Evolutionary conservation across 2,888 invertebrate genomes (phyloP).

Genomic region (Oscheius sp.): DNA sequence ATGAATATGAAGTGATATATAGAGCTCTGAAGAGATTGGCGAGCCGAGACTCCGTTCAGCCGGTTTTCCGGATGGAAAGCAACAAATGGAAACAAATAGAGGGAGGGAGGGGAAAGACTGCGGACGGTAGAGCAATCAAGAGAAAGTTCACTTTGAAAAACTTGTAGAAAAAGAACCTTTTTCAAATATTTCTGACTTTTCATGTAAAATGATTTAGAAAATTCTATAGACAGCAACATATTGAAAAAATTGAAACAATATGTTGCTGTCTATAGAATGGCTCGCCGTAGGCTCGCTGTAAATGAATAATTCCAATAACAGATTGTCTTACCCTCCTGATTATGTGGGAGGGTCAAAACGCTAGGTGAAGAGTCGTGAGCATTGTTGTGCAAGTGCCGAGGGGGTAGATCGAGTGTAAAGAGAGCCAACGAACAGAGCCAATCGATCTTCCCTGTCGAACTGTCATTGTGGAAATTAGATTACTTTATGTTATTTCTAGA

Average conservation of each 20-base stretch:
- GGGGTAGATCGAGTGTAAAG: conserved; percentile 16
- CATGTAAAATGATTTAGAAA: background rate
- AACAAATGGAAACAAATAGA: conserved; percentile 30
- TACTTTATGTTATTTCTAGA: too few species aligned
- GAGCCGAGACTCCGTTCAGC: background rate
- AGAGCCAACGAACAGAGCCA: too few species aligned
- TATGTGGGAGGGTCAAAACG: background rate
- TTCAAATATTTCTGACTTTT: background rate
- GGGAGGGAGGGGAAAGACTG: background rate
- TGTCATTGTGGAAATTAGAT: too few species aligned
- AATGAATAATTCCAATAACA: conserved; percentile 20
- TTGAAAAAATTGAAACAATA: background rate
- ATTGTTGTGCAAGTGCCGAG: conserved; percentile 11
- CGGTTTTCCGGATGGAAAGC: conserved; percentile 29
- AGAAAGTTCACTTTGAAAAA: background rate
- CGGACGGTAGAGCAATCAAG: background rate
- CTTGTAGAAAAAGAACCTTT: background rate
- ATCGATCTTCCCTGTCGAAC: too few species aligned
- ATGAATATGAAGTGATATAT: background rate
- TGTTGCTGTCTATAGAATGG: background rate
- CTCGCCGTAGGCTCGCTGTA: background rate
- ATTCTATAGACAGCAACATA: background rate
- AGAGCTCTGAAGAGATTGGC: background rate
- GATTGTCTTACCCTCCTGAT: conserved; percentile 4
- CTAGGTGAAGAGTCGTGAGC: background rate